phyloP scores from a whole-genome alignment of 2,113 vertebrate genomes.

The Hiodon alosoides region DNA sequence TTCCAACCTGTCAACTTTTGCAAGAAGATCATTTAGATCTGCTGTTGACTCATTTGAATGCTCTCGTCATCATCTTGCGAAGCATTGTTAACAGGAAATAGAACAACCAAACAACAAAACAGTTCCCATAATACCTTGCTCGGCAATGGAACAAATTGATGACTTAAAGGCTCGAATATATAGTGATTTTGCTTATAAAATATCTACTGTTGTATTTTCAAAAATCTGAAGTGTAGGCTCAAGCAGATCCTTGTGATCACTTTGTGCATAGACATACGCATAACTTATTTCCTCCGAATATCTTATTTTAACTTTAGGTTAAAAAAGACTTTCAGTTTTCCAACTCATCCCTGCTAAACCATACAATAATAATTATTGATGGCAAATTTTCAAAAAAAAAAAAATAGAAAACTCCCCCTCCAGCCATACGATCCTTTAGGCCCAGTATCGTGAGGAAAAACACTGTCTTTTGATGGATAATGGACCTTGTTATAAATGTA shows the following conservation, averaged over 20 bases:
- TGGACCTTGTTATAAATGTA: background rate
- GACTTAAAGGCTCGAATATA: constrained; percentile 63
- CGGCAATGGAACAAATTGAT: constrained; percentile 72
- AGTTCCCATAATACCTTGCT: constrained; percentile 66
- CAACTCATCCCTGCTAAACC: background rate
- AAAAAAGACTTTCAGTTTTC: constrained; percentile 28
- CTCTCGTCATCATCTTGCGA: constrained; percentile 34
- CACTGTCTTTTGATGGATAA: too few species aligned
- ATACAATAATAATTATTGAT: background rate
- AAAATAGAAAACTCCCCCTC: background rate
- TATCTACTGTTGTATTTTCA: constrained; percentile 48
- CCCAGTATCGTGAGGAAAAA: too few species aligned
- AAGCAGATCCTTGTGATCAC: constrained; percentile 40
- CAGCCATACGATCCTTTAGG: too few species aligned
- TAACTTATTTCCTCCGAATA: constrained; percentile 32
- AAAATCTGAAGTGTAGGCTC: constrained; percentile 51
- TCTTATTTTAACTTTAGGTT: constrained; percentile 57
- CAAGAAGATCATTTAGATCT: constrained; percentile 8
- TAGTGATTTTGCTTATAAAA: too few species aligned
- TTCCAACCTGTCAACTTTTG: constrained; percentile 9
- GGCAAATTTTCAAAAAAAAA: background rate
- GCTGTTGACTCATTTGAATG: too few species aligned
- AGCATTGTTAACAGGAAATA: constrained; percentile 56
- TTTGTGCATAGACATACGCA: background rate
- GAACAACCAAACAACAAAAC: constrained; percentile 62